Conservation (phyloP, 1,140 invertebrate genomes). For the Onthophagus taurus region DNA sequence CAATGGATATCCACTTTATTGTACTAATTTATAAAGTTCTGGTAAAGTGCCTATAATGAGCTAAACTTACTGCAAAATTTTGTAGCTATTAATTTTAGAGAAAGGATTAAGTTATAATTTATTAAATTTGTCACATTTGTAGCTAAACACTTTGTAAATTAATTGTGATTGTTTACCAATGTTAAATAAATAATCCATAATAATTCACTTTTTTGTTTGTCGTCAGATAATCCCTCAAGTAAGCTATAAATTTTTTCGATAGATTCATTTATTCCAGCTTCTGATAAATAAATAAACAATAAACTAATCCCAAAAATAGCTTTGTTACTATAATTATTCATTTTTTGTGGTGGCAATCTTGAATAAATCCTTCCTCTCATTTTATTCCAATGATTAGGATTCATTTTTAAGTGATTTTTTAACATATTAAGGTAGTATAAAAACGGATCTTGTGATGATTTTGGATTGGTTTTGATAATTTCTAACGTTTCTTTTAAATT, state of each 20-base stretch:
- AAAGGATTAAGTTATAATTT: not conserved
- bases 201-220: conserved; percentile 18
- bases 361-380: conserved; percentile 34
- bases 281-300: conserved; percentile 24
- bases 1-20: too few species aligned
- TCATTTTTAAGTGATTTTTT: conserved; percentile 21
- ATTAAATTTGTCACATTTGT: not conserved
- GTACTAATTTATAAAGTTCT: too few species aligned
- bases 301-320: conserved; percentile 27
- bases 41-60: too few species aligned
- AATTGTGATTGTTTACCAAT: conserved; percentile 24
- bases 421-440: conserved; percentile 28
- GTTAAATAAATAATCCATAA: conserved; percentile 28
- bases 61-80: not conserved
- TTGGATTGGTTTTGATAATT: conserved; percentile 19
- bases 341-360: conserved; percentile 29
- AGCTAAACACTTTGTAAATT: too few species aligned
- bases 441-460: conserved; percentile 17
- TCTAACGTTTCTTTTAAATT: conserved; percentile 18
- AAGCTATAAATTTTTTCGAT: conserved; percentile 25
- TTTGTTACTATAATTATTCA: conserved; percentile 24
- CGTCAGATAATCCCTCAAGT: conserved; percentile 23
- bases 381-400: conserved; percentile 32
- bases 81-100: not conserved
- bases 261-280: conserved; percentile 27